These are phyloP conservation scores for Seira musarum DNA, from an alignment of 2,888 invertebrate species.

Conservation along the genomic window DNA sequence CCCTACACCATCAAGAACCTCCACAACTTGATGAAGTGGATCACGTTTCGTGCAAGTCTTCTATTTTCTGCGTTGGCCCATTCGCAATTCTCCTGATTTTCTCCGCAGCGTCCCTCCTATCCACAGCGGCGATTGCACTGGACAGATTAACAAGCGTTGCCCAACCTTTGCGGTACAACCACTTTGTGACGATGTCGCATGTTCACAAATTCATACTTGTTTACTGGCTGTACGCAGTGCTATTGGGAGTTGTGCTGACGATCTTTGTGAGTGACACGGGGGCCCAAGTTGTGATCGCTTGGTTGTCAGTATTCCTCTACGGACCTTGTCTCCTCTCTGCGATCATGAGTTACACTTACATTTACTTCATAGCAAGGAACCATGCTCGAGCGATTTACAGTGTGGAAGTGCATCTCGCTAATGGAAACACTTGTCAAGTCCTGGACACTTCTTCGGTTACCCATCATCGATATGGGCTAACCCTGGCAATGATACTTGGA, in stretches of 20 bases:
- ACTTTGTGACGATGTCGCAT: constrained; percentile 78
- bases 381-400: constrained; percentile 79
- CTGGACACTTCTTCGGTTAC: constrained; percentile 68
- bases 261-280: constrained; percentile 58
- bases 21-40: not conserved
- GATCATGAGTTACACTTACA: constrained; percentile 78
- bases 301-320: constrained; percentile 74
- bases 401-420: constrained; percentile 73
- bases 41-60: constrained; percentile 62
- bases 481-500: constrained; percentile 78
- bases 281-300: constrained; percentile 63
- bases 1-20: not conserved
- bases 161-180: constrained; percentile 78
- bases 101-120: constrained; percentile 77
- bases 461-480: constrained; percentile 77
- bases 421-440: constrained; percentile 65
- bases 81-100: constrained; percentile 77
- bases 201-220: constrained; percentile 76
- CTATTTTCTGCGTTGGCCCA: constrained; percentile 75
- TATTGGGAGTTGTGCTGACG: constrained; percentile 73
- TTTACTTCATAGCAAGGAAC: constrained; percentile 78
- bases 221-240: constrained; percentile 77
- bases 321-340: constrained; percentile 77
- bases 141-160: constrained; percentile 78
- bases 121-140: constrained; percentile 78